phyloP scores from a whole-genome alignment of 2,113 vertebrate species.

The Strix uralensis region DNA sequence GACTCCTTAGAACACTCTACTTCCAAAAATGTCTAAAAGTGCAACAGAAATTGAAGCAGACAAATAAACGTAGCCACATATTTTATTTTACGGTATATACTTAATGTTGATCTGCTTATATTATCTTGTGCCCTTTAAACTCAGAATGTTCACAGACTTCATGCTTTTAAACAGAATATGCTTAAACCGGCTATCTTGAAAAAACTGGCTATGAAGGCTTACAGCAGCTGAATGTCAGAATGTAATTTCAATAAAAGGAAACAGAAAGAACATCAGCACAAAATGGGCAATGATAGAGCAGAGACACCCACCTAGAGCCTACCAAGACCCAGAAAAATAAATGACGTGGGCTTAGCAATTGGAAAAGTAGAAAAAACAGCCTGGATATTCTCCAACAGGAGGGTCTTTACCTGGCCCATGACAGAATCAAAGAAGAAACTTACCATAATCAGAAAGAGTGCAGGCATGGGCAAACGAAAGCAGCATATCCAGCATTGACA shows the following conservation, averaged over 20 bases:
- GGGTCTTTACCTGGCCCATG: background rate
- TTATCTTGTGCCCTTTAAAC: background rate
- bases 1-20: background rate
- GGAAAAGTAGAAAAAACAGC: background rate
- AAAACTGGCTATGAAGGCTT: background rate
- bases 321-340: background rate
- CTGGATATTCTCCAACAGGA: background rate
- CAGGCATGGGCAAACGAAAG: conserved; percentile 91
- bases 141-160: background rate
- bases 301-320: background rate
- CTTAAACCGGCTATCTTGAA: background rate
- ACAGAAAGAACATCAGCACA: background rate
- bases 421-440: conserved; percentile 5
- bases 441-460: conserved; percentile 93
- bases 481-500: conserved; percentile 97
- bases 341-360: rapidly evolving
- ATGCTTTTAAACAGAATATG: background rate
- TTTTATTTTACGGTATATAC: background rate
- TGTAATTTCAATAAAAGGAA: background rate
- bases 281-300: background rate
- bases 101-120: background rate
- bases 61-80: background rate
- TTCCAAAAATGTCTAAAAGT: background rate
- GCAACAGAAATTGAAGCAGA: background rate
- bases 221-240: background rate